Evolutionary conservation across 2,888 invertebrate species (phyloP).

Genomic region (Alloscopus bannaensis): DNA sequence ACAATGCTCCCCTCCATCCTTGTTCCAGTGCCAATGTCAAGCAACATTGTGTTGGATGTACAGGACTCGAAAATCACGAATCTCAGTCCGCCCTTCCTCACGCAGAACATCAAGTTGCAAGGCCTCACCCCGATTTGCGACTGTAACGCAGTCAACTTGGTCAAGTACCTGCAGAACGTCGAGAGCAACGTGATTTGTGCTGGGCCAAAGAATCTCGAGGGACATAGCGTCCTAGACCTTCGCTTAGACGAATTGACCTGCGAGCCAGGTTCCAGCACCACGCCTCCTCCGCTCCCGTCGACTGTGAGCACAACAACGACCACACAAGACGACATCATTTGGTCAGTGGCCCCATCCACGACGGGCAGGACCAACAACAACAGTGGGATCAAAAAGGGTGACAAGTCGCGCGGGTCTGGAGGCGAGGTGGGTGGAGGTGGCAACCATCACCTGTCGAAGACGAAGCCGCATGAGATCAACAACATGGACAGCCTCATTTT

Average conservation of each 20-base stretch:
- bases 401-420: conserved; percentile 55
- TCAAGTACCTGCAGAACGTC: conserved; percentile 70
- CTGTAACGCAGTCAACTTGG: conserved; percentile 80
- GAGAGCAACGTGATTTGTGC: conserved; percentile 68
- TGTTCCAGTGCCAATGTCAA: conserved; percentile 90
- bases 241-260: conserved; percentile 89
- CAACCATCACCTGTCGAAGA: conserved; percentile 76
- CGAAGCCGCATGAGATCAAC: conserved; percentile 80
- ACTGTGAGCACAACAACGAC: conserved; percentile 79
- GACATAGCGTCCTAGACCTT: conserved; percentile 83
- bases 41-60: conserved; percentile 86
- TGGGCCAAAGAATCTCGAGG: conserved; percentile 82
- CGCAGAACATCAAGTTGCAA: conserved; percentile 87
- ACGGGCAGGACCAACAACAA: conserved; percentile 41
- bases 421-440: conserved; percentile 32
- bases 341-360: conserved; percentile 88
- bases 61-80: conserved; percentile 86
- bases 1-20: conserved; percentile 86
- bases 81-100: conserved; percentile 85
- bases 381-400: conserved; percentile 56
- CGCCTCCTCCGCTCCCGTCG: conserved; percentile 75
- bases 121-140: conserved; percentile 90
- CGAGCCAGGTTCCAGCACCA: conserved; percentile 79
- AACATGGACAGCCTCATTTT: conserved; percentile 96
- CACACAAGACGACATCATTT: conserved; percentile 91